Evolutionary conservation across 1,140 invertebrate genomes (phyloP), one percentile per base, ranked within the genome.

Genomic region (Sarcophaga peregrina): DNA sequence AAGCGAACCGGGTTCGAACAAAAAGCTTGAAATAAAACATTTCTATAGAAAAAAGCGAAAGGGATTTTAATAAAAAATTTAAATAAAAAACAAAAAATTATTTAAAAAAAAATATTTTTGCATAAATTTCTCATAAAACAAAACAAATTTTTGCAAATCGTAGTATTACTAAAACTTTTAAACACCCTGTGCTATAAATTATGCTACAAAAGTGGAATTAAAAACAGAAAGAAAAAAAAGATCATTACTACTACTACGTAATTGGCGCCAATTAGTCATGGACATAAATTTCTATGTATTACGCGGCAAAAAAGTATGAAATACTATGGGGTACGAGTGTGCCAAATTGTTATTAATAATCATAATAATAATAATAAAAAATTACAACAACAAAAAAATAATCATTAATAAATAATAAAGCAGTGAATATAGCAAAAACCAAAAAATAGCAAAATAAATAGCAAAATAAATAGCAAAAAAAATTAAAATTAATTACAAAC

Each of bases 61-160:
- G 62, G 62, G 62, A 68, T 20, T 68, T 68, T 68, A 37, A 37
- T 37, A 37, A 37, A 37, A 37, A 37, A 37, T 37, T 37, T 37
- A 37, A 37, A 37, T 37, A 37, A 37, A 37, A 37, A 37, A 37
- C 25, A 37, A 37, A 37, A 37, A 37, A 37, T 37, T 37, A 37
- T 37, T 37, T 37, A 37, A 68, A 20, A 25, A 17, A 68, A 68
- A 68, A 68, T 68, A n/a, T n/a, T n/a, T n/a, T 20, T 20, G n/a
- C 62, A 68, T 68, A 68, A 68, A 68, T 68, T 68, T 68, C 62
- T 68, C 62, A 9, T 68, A 68, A 68, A 68, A 20, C n/a, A 68
- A 58, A 58, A 5, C 15, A 13, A 13, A 58, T n/a, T n/a, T 5
- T 58, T 11, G 0, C 20, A 68, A 68, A 25, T 4, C 20, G 20